Percentiles rank a stretch among this genome's conserved stretches.
Conservation (phyloP, 2,113 vertebrate genomes). For the Notothenia rossii region DNA sequence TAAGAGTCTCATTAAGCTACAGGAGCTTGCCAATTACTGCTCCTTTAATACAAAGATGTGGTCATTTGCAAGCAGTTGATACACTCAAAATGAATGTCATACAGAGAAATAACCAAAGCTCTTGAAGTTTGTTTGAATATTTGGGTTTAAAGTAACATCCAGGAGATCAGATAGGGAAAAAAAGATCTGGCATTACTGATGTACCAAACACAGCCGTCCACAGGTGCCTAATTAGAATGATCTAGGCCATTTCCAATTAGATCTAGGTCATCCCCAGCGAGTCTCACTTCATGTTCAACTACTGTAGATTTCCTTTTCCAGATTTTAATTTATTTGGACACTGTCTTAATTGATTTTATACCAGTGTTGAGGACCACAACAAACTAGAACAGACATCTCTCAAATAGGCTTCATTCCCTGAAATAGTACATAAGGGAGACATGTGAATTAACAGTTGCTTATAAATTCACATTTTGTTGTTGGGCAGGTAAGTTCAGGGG, state of each 20-base stretch:
- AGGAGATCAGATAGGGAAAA: slow-evolving; percentile 22
- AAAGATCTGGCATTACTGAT: slow-evolving; percentile 33
- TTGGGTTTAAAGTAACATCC: slow-evolving; percentile 19
- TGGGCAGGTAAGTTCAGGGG: neutral
- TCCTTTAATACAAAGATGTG: slow-evolving; percentile 11
- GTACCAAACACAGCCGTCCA: slow-evolving; percentile 26
- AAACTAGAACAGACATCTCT: neutral
- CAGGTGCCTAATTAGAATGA: slow-evolving; percentile 58
- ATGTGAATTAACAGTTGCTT: neutral
- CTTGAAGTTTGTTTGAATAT: slow-evolving; percentile 27
- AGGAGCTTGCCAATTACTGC: slow-evolving; percentile 29
- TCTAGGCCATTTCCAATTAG: slow-evolving; percentile 41
- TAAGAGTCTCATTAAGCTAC: slow-evolving; percentile 27
- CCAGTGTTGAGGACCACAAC: neutral
- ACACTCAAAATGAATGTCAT: slow-evolving; percentile 10
- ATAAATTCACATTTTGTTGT: neutral
- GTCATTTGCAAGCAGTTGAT: slow-evolving; percentile 6
- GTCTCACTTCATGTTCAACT: slow-evolving; percentile 11
- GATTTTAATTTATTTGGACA: too few relatives aligned
- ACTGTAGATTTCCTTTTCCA: slow-evolving; percentile 4
- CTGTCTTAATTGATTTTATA: neutral
- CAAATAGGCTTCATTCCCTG: too few relatives aligned
- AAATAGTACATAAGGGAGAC: neutral
- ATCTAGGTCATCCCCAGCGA: slow-evolving; percentile 48
- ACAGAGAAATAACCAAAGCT: slow-evolving; percentile 26